phyloP scores from a whole-genome alignment of 1,140 invertebrate species.

The Pseudomyrmex concolor region DNA sequence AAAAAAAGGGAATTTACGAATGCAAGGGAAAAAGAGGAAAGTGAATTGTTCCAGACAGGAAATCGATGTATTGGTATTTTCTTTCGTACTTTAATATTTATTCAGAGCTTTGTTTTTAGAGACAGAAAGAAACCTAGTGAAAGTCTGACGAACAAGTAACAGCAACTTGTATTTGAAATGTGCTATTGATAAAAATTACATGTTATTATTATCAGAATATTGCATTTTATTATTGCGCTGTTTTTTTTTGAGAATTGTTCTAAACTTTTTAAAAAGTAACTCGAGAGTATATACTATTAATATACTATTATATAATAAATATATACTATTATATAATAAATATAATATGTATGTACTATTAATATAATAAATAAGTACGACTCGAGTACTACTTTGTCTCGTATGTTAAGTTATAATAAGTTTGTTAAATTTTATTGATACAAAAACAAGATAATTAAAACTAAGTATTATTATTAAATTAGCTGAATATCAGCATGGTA shows the following conservation, averaged over 20 bases:
- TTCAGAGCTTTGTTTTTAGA: conserved; percentile 30
- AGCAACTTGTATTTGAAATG: neutral
- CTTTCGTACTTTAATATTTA: conserved; percentile 36
- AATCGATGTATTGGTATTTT: conserved; percentile 55
- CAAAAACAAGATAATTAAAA: neutral
- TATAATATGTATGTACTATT: no score
- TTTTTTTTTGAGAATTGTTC: no score
- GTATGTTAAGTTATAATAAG: neutral
- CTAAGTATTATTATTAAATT: neutral
- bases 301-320: no score
- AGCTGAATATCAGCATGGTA: neutral
- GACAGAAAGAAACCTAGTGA: neutral
- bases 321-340: no score
- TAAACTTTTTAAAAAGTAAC: no score
- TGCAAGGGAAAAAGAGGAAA: neutral
- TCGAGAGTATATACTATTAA: no score
- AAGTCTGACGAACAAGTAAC: no score
- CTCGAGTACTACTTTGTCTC: no score
- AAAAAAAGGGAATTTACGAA: conserved; percentile 34
- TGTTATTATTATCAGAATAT: no score
- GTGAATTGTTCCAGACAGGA: conserved; percentile 32
- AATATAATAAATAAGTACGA: no score
- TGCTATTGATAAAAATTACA: no score
- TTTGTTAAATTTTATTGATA: conserved; percentile 8
- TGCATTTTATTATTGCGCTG: no score